These are phyloP conservation scores for Allygus modestus DNA, from an alignment of 2,888 invertebrate genomes.

Conservation along the genomic window DNA sequence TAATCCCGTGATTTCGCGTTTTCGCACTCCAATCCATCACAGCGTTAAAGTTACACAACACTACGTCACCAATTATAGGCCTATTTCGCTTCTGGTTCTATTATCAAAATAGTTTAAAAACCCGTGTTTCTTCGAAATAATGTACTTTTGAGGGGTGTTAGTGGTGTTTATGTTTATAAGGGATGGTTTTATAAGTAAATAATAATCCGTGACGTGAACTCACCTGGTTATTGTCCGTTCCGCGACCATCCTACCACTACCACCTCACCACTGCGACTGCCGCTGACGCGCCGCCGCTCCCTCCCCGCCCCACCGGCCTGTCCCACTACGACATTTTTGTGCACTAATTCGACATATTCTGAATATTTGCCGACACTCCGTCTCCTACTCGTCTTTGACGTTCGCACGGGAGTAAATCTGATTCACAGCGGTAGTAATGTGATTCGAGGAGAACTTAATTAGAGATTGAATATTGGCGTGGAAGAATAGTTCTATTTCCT, in stretches of 20 bases:
- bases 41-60: slow-evolving; percentile 13
- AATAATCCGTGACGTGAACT: background rate
- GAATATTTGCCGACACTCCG: slow-evolving; percentile 46
- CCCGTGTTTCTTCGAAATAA: background rate
- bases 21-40: background rate
- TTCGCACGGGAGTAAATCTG: background rate
- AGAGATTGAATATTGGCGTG: too few relatives aligned
- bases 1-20: background rate
- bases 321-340: slow-evolving; percentile 49
- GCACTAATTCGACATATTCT: slow-evolving; percentile 54
- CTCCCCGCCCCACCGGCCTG: background rate
- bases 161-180: too few relatives aligned
- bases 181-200: background rate
- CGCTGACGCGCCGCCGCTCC: slow-evolving; percentile 7
- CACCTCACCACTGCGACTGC: slow-evolving; percentile 28
- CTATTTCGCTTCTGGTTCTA: background rate
- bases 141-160: background rate
- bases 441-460: too few relatives aligned
- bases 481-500: too few relatives aligned
- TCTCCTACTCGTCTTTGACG: slow-evolving; percentile 2
- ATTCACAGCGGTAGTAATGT: background rate
- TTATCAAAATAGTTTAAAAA: background rate
- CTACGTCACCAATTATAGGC: background rate
- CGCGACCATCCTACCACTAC: background rate
- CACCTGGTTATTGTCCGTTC: background rate